Conservation (phyloP, 2,888 invertebrate genomes). For the Rapana venosa region DNA sequence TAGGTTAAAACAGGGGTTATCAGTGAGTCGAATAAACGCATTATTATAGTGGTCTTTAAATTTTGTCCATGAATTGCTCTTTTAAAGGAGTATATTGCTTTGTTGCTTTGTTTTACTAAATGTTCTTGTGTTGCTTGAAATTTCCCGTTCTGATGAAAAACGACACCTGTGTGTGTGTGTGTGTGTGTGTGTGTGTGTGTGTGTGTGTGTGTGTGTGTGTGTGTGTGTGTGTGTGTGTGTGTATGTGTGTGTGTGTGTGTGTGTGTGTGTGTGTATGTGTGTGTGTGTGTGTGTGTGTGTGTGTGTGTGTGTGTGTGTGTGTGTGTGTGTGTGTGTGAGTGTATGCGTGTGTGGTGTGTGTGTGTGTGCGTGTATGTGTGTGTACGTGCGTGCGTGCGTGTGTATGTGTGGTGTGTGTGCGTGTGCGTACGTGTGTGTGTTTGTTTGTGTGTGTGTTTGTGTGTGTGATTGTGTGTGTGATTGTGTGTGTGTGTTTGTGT, state of each 20-base stretch:
- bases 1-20: too few species aligned
- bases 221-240: not conserved
- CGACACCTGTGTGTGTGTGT: too few species aligned
- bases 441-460: not conserved
- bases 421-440: not conserved
- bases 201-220: not conserved
- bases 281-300: not conserved
- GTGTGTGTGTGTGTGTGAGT: not conserved
- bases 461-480: not conserved
- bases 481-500: too few species aligned
- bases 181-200: constrained; percentile 1
- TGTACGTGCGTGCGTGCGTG: not conserved
- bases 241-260: not conserved
- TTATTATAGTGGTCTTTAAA: too few species aligned
- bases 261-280: not conserved
- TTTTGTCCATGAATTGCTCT: too few species aligned
- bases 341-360: not conserved
- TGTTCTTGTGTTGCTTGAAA: too few species aligned
- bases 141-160: too few species aligned
- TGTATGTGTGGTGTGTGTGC: too few species aligned
- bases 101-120: too few species aligned
- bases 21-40: too few species aligned
- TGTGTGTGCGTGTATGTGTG: constrained; percentile 1
- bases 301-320: not conserved
- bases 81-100: too few species aligned